phyloP scores from a whole-genome alignment of 2,797 vertebrate species.

The Urosaurus nigricauda region DNA sequence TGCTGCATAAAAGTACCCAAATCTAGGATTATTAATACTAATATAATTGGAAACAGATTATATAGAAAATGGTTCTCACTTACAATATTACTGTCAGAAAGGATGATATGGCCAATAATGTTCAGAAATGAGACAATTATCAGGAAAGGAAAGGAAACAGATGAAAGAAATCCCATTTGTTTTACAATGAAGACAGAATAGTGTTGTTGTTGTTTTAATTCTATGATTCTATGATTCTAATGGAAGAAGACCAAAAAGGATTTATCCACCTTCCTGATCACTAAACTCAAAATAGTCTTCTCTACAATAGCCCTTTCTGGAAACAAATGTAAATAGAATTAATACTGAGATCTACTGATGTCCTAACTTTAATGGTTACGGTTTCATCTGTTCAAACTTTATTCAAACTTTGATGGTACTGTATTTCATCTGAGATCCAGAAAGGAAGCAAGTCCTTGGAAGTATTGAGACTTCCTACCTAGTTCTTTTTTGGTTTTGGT shows the following conservation, averaged over 20 bases:
- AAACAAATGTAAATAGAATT: background rate
- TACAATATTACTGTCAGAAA: background rate
- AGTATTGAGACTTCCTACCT: too few relatives aligned
- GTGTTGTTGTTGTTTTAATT: too few relatives aligned
- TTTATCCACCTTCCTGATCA: background rate
- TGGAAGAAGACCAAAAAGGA: background rate
- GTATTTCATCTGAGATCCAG: too few relatives aligned
- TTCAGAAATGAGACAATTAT: background rate
- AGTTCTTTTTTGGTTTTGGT: too few relatives aligned
- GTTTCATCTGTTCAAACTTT: too few relatives aligned
- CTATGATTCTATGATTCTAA: too few relatives aligned
- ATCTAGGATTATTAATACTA: background rate
- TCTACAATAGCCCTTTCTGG: background rate
- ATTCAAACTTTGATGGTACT: too few relatives aligned
- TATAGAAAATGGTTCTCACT: background rate
- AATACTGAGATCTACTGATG: background rate
- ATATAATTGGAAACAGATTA: background rate
- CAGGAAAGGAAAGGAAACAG: slow-evolving; percentile 10
- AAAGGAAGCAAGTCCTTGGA: too few relatives aligned
- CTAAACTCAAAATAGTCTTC: background rate
- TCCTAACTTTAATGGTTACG: background rate
- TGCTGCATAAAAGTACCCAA: background rate
- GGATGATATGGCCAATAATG: background rate
- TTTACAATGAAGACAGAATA: background rate
- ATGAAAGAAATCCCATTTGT: background rate